These are phyloP conservation scores for Camarhynchus parvulus DNA, from an alignment of 2,113 vertebrate species.

Conservation along the genomic window DNA sequence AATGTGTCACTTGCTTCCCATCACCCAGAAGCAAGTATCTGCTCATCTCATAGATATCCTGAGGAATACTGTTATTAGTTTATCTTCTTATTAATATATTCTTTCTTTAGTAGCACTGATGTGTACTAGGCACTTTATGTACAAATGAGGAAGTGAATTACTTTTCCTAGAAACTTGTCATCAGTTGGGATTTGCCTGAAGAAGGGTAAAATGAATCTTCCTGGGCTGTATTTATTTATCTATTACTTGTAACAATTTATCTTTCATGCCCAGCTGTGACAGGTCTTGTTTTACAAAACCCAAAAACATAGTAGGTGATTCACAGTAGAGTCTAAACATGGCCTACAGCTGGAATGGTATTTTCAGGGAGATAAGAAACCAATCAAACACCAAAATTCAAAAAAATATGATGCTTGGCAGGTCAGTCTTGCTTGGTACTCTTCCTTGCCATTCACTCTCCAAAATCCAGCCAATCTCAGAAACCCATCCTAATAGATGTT, in stretches of 20 bases:
- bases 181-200: background rate
- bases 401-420: background rate
- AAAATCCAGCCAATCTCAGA: background rate
- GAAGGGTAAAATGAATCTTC: background rate
- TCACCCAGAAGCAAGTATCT: background rate
- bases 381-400: background rate
- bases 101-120: background rate
- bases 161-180: background rate
- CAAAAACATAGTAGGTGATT: background rate
- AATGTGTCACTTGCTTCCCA: background rate
- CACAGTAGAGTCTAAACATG: background rate
- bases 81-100: background rate
- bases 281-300: slow-evolving; percentile 6
- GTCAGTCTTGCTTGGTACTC: background rate
- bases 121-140: slow-evolving; percentile 1
- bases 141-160: background rate
- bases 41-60: background rate
- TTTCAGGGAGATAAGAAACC: background rate
- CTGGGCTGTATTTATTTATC: slow-evolving; percentile 2
- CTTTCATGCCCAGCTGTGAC: background rate
- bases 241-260: slow-evolving; percentile 10
- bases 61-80: slow-evolving; percentile 5
- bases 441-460: background rate
- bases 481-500: background rate
- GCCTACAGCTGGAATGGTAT: background rate